Base-by-base conservation (phyloP, 2,888 invertebrate species). In the Erebia palarica region DNA sequence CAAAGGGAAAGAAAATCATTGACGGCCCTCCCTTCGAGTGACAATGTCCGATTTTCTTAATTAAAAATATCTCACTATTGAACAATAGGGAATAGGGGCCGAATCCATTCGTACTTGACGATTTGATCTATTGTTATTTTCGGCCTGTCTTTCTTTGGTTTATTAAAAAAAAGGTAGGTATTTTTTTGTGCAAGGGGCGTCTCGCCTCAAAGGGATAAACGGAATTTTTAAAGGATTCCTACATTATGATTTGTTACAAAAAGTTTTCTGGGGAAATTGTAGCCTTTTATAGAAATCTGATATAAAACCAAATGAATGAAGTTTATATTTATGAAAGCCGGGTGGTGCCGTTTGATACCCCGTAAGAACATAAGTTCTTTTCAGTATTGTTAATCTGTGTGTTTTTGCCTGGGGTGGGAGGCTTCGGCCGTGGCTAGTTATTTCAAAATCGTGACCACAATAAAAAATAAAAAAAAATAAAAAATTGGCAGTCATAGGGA, bases 11-110 rank as follows among this genome's bases (percentile, higher is more conserved):
- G 83, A 84, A 85, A 86, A 85, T 87, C 86, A 86, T 83, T 84
- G 88, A 84, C 82, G 82, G 81, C 78, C 80, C 80, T 73, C 71
- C 74, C 77, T 72, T 73, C 69, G 72, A 77, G 76, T 75, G 77
- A 86, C 87, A 86, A 86, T 83, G 80, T 80, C 82, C 89, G 89
- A 90, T 90, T 89, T 89, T 87, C 90, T 89, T 91, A 91, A 91
- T 92, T 91, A 91, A 91, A 92, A 89, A 88, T 87, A 84, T 89
- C 87, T 84, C 86, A 90, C 90, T 89, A 90, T 85, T 84, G 77
- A 77, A 88, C 85, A 85, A 85, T 84, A 79, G 80, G 70, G 55
- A 68, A 67, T 66, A 58, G 55, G 55, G 59, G 18, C 16, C 16
- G 65, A 58, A 49, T 18, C 66, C 70, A 65, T 75, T 78, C 76